Evolutionary conservation across 2,797 vertebrate species (phyloP).

Genomic region (Champsocephalus gunnari): DNA sequence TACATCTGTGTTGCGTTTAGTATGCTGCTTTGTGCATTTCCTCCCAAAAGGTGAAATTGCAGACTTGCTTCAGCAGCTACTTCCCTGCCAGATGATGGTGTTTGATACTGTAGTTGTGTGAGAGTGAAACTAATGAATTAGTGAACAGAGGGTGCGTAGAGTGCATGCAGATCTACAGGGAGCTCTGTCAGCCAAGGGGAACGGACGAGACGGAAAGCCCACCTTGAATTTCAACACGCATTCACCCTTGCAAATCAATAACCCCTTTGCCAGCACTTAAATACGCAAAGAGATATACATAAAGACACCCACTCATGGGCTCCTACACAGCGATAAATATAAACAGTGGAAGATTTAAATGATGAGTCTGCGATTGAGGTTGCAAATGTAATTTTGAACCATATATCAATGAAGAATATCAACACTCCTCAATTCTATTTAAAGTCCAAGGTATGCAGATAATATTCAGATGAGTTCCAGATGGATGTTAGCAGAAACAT

Average conservation of each 20-base stretch:
- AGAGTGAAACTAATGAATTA: constrained; percentile 78
- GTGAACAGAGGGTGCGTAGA: constrained; percentile 64
- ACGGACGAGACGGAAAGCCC: constrained; percentile 64
- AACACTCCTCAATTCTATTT: constrained; percentile 55
- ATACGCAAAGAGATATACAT: constrained; percentile 25
- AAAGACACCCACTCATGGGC: constrained; percentile 7
- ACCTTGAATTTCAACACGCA: constrained; percentile 76
- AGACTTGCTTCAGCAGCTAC: constrained; percentile 59
- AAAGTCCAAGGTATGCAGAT: constrained; percentile 65
- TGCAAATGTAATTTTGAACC: constrained; percentile 18
- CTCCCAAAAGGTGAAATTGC: constrained; percentile 63
- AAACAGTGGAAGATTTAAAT: constrained; percentile 28
- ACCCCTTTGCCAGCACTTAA: constrained; percentile 39
- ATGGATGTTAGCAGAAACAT: constrained; percentile 70
- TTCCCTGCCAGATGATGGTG: constrained; percentile 63
- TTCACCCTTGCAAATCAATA: constrained; percentile 73
- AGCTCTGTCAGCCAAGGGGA: constrained; percentile 64
- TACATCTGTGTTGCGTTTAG: constrained; percentile 67
- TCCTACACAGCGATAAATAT: background rate
- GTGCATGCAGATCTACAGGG: constrained; percentile 64
- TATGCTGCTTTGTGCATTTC: constrained; percentile 63
- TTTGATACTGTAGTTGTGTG: constrained; percentile 65
- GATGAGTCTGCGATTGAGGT: constrained; percentile 20
- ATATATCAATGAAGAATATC: constrained; percentile 41
- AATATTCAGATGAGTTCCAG: constrained; percentile 71